Evolutionary conservation across 1,140 invertebrate genomes (phyloP), one percentile per base, ranked within the genome.

Genomic region (Venustaconcha ellipsiformis): DNA sequence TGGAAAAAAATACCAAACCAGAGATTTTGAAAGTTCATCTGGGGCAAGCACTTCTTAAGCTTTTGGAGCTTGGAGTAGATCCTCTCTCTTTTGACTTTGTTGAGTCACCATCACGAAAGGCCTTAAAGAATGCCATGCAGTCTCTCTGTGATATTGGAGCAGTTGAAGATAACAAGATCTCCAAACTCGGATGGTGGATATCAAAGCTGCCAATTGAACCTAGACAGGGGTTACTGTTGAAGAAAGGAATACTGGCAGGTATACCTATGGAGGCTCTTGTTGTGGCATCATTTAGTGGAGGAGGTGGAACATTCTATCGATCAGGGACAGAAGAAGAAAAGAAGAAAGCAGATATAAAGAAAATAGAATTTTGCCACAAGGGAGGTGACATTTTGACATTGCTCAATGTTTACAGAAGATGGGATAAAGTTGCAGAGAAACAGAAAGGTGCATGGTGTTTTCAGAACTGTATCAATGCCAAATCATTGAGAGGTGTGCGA

Each of bases 341-440:
- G 87, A 93, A 93, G 6, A 84, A 92, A 23, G 90, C 92, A 77
- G 92, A 93, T 48, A 72, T 79, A 73, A 72, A 76, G 56, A 98
- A 97, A 88, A 96, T 97, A 88, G 88, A 92, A n/a, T 88, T 86
- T 76, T 83, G 83, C 72, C 95, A 96, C 1, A 91, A 92, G 26
- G 93, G 95, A 82, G 97, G 98, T 14, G 98, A 99, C 91, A 95
- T 97, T 85, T 92, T 99, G 8, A 98, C 95, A 17, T 90, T 97
- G 57, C 89, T 99, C 1, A 97, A 97, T 89, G 94, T 99, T n/a
- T 98, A 94, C 86, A 93, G 94, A 83, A 78, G 78, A 63, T 88
- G 86, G 83, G 58, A 80, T 64, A 64, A 69, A 17, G 67, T 80
- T n/a, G 67, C 72, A 30, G 84, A 84, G 69, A 80, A 80, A 23